Evolutionary conservation across 2,113 vertebrate genomes (phyloP).

Genomic region (Poicephalus gulielmi): DNA sequence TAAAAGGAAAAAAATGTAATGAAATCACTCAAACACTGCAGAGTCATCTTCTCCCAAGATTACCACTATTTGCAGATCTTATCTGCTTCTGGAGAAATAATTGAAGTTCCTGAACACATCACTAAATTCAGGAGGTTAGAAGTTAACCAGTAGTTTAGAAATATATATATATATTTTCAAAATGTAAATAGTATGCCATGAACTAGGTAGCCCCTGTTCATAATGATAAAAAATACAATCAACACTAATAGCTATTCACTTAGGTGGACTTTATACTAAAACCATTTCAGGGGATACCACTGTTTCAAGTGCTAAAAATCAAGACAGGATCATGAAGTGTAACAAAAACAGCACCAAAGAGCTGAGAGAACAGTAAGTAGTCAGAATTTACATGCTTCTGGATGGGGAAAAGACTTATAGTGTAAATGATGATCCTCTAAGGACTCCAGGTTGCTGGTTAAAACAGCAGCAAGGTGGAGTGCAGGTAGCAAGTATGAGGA

Average conservation of each 20-base stretch:
- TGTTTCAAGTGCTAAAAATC: neutral
- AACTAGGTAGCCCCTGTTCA: neutral
- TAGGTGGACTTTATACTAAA: neutral
- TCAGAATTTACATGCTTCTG: neutral
- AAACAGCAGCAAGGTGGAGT: neutral
- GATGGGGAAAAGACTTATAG: neutral
- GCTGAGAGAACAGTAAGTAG: neutral
- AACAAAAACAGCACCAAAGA: neutral
- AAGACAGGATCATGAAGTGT: neutral
- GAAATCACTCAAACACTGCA: neutral
- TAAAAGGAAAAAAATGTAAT: neutral
- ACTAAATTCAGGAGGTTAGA: neutral
- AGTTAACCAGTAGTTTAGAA: neutral
- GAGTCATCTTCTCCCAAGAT: neutral
- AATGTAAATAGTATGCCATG: neutral
- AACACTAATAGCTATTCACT: neutral
- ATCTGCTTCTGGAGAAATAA: neutral
- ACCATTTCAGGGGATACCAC: neutral
- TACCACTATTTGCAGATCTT: neutral
- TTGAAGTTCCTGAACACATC: neutral
- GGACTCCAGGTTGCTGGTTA: neutral
- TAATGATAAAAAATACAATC: neutral
- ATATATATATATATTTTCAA: neutral
- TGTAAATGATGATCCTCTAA: neutral
- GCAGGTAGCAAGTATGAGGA: neutral